Evolutionary conservation across 2,888 invertebrate species (phyloP).

Genomic region (Drosophila suboccidentalis): DNA sequence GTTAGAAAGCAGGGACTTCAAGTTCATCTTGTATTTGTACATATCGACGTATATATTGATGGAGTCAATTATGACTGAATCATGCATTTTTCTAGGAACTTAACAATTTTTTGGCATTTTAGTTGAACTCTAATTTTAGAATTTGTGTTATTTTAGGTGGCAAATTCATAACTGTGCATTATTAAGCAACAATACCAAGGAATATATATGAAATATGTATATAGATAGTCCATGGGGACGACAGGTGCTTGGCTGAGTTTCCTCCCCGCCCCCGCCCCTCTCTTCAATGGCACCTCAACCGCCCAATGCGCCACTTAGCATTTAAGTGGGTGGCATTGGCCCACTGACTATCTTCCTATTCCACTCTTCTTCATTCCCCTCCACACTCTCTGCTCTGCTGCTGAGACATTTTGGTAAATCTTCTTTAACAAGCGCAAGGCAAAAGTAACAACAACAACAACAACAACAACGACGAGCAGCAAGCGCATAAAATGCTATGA

Average conservation of each 20-base stretch:
- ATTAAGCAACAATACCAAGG: conserved; percentile 49
- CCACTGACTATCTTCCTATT: neutral
- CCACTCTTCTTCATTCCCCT: neutral
- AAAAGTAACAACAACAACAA: conserved; percentile 54
- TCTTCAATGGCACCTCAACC: conserved; percentile 18
- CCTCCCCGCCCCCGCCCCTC: neutral
- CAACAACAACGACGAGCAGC: conserved; percentile 53
- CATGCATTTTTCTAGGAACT: no score
- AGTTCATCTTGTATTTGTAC: no score
- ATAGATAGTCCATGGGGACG: conserved; percentile 9
- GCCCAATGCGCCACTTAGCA: conserved; percentile 77
- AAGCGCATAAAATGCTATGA: conserved; percentile 78
- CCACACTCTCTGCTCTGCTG: conserved; percentile 15
- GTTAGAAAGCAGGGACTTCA: neutral
- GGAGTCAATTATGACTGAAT: no score
- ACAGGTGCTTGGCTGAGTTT: conserved; percentile 50
- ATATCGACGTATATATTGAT: no score
- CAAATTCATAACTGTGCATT: conserved; percentile 63
- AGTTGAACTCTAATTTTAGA: conserved; percentile 28
- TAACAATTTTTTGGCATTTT: neutral
- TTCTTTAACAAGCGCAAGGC: conserved; percentile 72
- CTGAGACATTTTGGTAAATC: conserved; percentile 79
- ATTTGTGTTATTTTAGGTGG: conserved; percentile 31
- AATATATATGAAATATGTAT: conserved; percentile 4
- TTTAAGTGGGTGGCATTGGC: conserved; percentile 74